Evolutionary conservation across 2,888 invertebrate genomes (phyloP).

Genomic region (Pardosa pseudoannulata): DNA sequence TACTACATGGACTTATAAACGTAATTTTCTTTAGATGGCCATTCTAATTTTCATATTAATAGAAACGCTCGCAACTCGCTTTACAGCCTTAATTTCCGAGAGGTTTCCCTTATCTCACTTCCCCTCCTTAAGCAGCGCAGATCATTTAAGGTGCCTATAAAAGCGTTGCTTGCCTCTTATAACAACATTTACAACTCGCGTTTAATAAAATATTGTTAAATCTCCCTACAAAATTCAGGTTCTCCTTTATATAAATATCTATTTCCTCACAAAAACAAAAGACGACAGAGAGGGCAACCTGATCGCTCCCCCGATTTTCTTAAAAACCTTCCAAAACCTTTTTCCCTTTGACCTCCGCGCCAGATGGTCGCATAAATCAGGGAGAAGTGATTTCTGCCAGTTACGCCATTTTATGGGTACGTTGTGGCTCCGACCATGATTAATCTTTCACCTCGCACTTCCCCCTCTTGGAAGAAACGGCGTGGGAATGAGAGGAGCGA

Average conservation of each 20-base stretch:
- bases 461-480: slow-evolving; percentile 20
- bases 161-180: too few relatives aligned
- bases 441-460: slow-evolving; percentile 56
- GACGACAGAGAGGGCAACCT: slow-evolving; percentile 28
- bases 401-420: slow-evolving; percentile 66
- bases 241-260: not conserved
- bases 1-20: too few relatives aligned
- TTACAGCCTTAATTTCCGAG: too few relatives aligned
- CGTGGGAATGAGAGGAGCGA: slow-evolving; percentile 44
- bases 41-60: too few relatives aligned
- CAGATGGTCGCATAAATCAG: slow-evolving; percentile 67
- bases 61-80: too few relatives aligned
- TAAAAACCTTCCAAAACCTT: slow-evolving; percentile 34
- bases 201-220: not conserved
- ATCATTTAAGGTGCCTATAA: too few relatives aligned
- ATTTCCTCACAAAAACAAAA: not conserved
- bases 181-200: too few relatives aligned
- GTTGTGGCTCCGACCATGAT: slow-evolving; percentile 56
- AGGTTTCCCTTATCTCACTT: too few relatives aligned
- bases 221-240: not conserved
- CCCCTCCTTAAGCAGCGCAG: too few relatives aligned
- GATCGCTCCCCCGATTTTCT: slow-evolving; percentile 38
- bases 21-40: too few relatives aligned
- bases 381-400: slow-evolving; percentile 62
- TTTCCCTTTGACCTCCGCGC: slow-evolving; percentile 52